These are phyloP conservation scores for Scaptodrosophila latifasciaeformis DNA, from an alignment of 2,888 invertebrate species.

Conservation along the genomic window DNA sequence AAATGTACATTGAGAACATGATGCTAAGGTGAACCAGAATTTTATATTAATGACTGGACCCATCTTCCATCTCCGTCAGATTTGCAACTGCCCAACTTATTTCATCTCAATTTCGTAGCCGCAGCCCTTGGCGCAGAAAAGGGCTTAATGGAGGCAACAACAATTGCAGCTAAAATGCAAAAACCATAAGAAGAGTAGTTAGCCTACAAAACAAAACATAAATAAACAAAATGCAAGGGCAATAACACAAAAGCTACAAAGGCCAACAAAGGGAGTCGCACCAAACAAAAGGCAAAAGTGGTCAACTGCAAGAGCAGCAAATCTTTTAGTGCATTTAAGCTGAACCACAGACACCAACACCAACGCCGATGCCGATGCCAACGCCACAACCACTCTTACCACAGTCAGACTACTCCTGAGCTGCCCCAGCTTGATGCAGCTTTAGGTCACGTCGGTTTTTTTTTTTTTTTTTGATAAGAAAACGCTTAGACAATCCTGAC, in stretches of 20 bases:
- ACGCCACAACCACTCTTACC: constrained; percentile 31
- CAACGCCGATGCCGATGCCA: no score
- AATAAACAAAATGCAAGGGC: constrained; percentile 1
- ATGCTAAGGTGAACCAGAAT: no score
- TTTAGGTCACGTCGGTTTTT: constrained; percentile 45
- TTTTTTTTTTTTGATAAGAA: constrained; percentile 44
- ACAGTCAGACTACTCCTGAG: constrained; percentile 33
- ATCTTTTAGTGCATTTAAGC: constrained; percentile 64
- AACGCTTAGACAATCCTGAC: constrained; percentile 68
- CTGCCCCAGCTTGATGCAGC: not conserved
- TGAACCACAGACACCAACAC: no score
- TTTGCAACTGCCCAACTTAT: no score
- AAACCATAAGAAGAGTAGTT: constrained; percentile 21
- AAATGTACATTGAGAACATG: not conserved
- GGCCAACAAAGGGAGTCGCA: no score
- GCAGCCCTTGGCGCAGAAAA: constrained; percentile 1
- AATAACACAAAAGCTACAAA: constrained; percentile 53
- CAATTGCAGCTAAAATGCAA: constrained; percentile 19
- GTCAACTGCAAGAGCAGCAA: constrained; percentile 27
- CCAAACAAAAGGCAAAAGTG: constrained; percentile 12
- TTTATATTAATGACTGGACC: no score
- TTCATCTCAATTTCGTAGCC: no score
- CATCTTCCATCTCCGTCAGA: no score
- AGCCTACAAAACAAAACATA: constrained; percentile 2
- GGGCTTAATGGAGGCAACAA: constrained; percentile 29